Base-by-base conservation (phyloP, 2,113 vertebrate species). In the Amazona guildingii region DNA sequence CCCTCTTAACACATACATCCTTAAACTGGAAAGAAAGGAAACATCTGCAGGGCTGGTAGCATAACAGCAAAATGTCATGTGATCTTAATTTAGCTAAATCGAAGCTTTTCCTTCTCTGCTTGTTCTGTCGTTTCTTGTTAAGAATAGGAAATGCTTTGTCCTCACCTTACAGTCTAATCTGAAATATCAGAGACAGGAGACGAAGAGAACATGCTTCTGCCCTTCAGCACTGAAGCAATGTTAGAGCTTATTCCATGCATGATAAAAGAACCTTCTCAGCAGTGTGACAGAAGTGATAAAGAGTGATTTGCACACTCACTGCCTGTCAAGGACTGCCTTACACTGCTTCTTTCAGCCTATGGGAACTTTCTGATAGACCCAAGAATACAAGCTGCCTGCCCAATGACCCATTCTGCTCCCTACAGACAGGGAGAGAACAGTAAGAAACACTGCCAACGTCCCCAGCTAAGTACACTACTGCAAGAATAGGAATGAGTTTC, bases 21-120 rank as follows among this genome's bases (percentile, higher is more conserved):
- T 96, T 94, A 76, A 94, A 92, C 67, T 96, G 91, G 62, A 94
- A 95, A 87, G 96, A 96, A 96, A 97, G 96, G 96, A 97, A 97
- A 97, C 96, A 97, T 96, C 96, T 97, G 96, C 88, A 94, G 94
- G 81, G 86, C 25, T 94, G 92, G 94, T 51, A 94, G 46, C 86
- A 73, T 29, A 97, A 91, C 88, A 96, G 94, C 92, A 91, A 94
- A 92, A 76, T 87, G 77, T 92, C 96, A 97, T 66, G 92, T 96
- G 96, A 96, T 92, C 90, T 92, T 87, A 84, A 85, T 92, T 89
- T 84, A 96, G 90, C 74, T 73, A 78, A 92, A 91, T 21, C 59
- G 64, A 79, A 93, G 91, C 78, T 93, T 82, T 95, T 94, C 80
- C 86, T 95, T 91, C 73, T 63, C 70, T 75, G 55, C 69, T 51